phyloP scores from a whole-genome alignment of 2,113 vertebrate genomes.

The Chionomys nivalis region DNA sequence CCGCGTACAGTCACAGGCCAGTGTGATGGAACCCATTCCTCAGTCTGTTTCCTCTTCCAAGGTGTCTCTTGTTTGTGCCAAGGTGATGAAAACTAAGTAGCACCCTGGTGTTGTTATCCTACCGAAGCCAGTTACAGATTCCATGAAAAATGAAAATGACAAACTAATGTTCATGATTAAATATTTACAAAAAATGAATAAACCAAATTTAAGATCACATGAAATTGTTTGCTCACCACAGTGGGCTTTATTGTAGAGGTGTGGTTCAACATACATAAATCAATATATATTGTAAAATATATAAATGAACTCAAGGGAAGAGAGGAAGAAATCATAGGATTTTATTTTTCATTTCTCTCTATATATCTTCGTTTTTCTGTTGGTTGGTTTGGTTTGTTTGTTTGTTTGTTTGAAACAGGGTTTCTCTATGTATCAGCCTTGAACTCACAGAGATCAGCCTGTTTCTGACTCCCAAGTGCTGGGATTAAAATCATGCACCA shows the following conservation, averaged over 20 bases:
- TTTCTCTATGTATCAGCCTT: too few relatives aligned
- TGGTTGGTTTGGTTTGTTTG: too few relatives aligned
- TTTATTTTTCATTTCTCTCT: not conserved
- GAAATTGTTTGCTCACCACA: too few relatives aligned
- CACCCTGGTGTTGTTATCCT: too few relatives aligned
- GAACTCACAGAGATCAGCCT: too few relatives aligned
- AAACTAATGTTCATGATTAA: not conserved
- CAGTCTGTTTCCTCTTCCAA: not conserved
- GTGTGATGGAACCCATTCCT: not conserved
- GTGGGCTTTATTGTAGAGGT: not conserved
- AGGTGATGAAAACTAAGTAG: not conserved
- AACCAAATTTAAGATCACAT: not conserved
- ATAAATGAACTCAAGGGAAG: not conserved
- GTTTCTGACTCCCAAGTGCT: too few relatives aligned
- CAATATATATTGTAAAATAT: not conserved
- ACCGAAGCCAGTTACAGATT: not conserved
- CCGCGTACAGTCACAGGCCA: not conserved
- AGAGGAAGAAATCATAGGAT: not conserved
- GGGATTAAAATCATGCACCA: too few relatives aligned
- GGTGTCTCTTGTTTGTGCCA: not conserved
- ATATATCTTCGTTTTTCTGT: too few relatives aligned
- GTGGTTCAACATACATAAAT: not conserved
- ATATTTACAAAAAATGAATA: not conserved
- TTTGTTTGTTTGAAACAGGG: too few relatives aligned
- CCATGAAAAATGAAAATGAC: not conserved